phyloP scores from a whole-genome alignment of 1,140 invertebrate genomes.

The Papilio xuthus region DNA sequence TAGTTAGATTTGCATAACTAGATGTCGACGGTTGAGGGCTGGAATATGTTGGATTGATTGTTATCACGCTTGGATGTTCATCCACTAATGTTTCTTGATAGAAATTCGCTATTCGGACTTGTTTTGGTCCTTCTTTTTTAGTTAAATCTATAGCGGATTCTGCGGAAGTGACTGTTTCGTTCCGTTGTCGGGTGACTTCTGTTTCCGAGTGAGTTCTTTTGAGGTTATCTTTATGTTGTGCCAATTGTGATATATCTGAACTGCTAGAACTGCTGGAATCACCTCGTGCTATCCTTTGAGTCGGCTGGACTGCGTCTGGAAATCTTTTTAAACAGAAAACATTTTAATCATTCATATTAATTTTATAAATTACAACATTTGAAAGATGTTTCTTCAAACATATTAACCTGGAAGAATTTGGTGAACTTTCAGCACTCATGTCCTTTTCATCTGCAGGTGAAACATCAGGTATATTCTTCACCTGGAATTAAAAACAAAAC shows the following conservation, averaged over 20 bases:
- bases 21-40: conserved; percentile 71
- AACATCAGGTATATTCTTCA: conserved; percentile 86
- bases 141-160: conserved; percentile 68
- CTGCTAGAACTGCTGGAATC: conserved; percentile 75
- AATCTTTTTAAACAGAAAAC: conserved; percentile 50
- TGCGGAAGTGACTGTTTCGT: conserved; percentile 52
- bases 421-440: conserved; percentile 76
- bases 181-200: conserved; percentile 47
- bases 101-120: conserved; percentile 67
- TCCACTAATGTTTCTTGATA: conserved; percentile 73
- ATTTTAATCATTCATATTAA: conserved; percentile 18
- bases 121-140: conserved; percentile 56
- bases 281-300: conserved; percentile 62
- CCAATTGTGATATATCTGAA: conserved; percentile 56
- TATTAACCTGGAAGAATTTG: conserved; percentile 71
- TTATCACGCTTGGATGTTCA: conserved; percentile 69
- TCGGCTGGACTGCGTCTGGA: conserved; percentile 58
- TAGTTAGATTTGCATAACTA: conserved; percentile 55
- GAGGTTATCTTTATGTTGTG: conserved; percentile 48
- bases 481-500: conserved; percentile 59
- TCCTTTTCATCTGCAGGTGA: conserved; percentile 85
- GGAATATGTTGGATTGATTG: conserved; percentile 65
- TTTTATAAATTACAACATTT: conserved; percentile 13
- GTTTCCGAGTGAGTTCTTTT: conserved; percentile 54
- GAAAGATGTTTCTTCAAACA: not conserved